phyloP scores from a whole-genome alignment of 2,797 vertebrate genomes.

The Denticeps clupeoides region DNA sequence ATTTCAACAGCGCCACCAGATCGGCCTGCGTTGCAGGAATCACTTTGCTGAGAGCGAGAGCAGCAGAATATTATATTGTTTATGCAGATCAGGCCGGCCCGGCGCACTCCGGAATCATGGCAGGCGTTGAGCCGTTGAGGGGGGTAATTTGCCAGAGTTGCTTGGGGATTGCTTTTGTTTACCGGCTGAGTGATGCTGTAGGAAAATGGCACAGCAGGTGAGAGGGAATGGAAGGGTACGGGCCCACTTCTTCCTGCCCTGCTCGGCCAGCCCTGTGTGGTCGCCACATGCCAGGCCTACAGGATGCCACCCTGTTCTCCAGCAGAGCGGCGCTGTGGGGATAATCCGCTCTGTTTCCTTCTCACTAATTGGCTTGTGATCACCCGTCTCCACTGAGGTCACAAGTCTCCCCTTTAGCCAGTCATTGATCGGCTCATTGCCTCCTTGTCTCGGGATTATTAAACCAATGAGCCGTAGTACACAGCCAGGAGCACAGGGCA shows the following conservation, averaged over 20 bases:
- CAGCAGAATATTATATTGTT: constrained; percentile 22
- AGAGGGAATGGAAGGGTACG: background rate
- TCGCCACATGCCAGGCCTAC: background rate
- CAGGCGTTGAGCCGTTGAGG: constrained; percentile 6
- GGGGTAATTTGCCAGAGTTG: constrained; percentile 20
- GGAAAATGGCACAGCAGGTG: background rate
- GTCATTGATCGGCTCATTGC: constrained; percentile 41
- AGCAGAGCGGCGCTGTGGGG: background rate
- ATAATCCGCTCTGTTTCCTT: constrained; percentile 3
- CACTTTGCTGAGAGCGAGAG: constrained; percentile 7
- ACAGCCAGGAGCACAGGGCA: background rate
- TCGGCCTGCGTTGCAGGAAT: constrained; percentile 7
- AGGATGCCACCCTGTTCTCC: background rate
- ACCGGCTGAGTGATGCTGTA: constrained; percentile 7
- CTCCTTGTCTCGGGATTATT: constrained; percentile 25
- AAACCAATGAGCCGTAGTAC: constrained; percentile 23
- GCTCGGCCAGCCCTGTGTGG: background rate
- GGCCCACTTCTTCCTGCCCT: too few relatives aligned
- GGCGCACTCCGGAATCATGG: background rate
- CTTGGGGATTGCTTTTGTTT: constrained; percentile 16
- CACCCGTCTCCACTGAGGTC: constrained; percentile 41
- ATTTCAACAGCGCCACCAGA: constrained; percentile 5
- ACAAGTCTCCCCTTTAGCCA: constrained; percentile 33
- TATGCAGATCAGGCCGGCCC: constrained; percentile 24
- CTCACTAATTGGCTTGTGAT: constrained; percentile 45